Base-by-base conservation (phyloP, 2,888 invertebrate genomes). In the Andrena flavipes region DNA sequence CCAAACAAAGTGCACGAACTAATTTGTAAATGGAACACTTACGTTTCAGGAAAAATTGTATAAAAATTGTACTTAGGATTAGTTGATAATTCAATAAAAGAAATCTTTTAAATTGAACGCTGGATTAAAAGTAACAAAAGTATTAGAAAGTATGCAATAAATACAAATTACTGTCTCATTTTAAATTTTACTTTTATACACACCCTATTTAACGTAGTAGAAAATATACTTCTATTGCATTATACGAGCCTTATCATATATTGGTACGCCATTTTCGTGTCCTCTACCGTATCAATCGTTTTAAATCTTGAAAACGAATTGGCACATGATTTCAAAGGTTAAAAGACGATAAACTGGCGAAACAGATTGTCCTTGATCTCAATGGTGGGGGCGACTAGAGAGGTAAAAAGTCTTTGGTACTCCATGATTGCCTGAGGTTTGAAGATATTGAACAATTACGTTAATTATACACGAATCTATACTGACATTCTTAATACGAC, bases 151-250 rank as follows among this genome's bases (percentile, higher is more conserved):
- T 16, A 29, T 42, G 8, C 8, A 20, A 6, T 59, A 69, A 42
- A 56, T 4, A 26, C 16, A 23, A 65, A 26, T 8, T 6, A 54
- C 33, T 69, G 64, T 30, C 35, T 35, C 8, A 68, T 35, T 54
- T 62, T 56, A 42, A 64, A 42, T 16, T 10, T 59, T 26, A 8
- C 13, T 48, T 73, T 56, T 73, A 30, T 71, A 73, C 49, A 82
- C 64, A 73, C 30, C 56, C 49, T 16, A 82, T 59, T 54, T 23
- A 23, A 54, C 54, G 20, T 23, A n/a, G 54, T 84, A 82, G 85
- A 87, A 83, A 87, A 87, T 87, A 87, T 87, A 81, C 83, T 87
- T 87, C 87, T 75, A 85, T 75, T 35, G 35, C 7, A 68, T 79
- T 79, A 70, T 56, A 69, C 65, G 59, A 81, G 49, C 20, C 30